Conservation (phyloP, 2,797 vertebrate genomes). For the Nasua narica region DNA sequence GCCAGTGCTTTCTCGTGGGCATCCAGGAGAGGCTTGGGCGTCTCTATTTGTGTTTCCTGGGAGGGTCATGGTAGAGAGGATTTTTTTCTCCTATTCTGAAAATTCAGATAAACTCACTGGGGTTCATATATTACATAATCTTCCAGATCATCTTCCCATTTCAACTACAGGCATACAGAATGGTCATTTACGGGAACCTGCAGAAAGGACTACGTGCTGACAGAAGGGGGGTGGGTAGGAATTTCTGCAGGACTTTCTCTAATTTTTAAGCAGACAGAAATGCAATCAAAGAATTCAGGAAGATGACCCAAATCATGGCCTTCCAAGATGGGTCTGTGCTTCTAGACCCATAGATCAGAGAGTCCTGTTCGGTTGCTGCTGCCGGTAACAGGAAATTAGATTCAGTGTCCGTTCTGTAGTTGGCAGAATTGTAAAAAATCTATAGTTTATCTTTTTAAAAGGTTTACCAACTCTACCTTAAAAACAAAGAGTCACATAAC, state of each 20-base stretch:
- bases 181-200: not conserved
- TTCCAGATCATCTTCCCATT: not conserved
- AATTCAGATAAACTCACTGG: not conserved
- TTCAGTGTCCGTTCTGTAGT: not conserved
- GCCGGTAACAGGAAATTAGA: not conserved
- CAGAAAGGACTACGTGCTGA: not conserved
- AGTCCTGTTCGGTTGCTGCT: not conserved
- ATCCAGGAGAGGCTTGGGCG: not conserved
- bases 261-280: not conserved
- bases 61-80: not conserved
- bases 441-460: not conserved
- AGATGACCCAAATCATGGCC: not conserved
- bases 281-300: not conserved
- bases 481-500: not conserved
- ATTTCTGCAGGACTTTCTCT: not conserved
- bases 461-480: not conserved
- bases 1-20: not conserved
- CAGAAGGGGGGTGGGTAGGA: accelerated
- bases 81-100: not conserved
- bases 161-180: not conserved
- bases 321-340: not conserved
- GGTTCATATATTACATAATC: not conserved
- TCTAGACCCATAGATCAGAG: not conserved
- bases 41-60: not conserved
- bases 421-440: not conserved